These are phyloP conservation scores for Anthopleura xanthogrammica DNA, from an alignment of 92 coral and sea anemone genomes.

Conservation along the genomic window DNA sequence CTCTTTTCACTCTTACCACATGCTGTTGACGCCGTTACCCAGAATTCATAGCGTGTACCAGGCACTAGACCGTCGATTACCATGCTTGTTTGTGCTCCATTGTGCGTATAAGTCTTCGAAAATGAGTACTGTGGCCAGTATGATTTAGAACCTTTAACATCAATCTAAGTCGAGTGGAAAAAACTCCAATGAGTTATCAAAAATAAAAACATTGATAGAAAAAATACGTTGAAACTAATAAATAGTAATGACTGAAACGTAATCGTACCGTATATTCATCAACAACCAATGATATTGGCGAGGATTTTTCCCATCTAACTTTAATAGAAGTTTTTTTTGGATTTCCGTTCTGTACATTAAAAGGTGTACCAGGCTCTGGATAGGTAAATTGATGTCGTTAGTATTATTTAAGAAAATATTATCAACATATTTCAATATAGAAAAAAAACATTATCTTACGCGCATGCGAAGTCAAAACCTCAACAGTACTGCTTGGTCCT, in stretches of 20 bases:
- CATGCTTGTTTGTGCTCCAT: not conserved
- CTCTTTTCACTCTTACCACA: conserved; percentile 28
- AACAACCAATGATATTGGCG: not conserved
- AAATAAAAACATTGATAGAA: too few species aligned
- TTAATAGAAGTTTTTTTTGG: not conserved
- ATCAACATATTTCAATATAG: too few species aligned
- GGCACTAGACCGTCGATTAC: conserved; percentile 6
- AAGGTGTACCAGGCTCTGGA: conserved; percentile 4
- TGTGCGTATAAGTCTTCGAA: not conserved
- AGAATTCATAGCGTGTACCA: conserved; percentile 26
- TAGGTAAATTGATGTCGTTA: too few species aligned
- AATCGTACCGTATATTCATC: not conserved
- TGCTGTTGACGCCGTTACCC: conserved; percentile 12
- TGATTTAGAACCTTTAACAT: not conserved
- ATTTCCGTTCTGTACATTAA: not conserved
- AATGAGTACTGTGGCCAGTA: not conserved
- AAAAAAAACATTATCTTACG: not conserved
- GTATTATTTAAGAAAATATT: too few species aligned
- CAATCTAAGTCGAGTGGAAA: not conserved
- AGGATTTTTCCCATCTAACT: not conserved
- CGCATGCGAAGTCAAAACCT: not conserved
- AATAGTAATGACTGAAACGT: too few species aligned
- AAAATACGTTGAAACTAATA: too few species aligned
- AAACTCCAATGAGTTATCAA: too few species aligned
- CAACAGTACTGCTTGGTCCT: conserved; percentile 16